These are phyloP conservation scores for Orchesellides sinensis DNA, from an alignment of 2,888 invertebrate species.

Conservation along the genomic window DNA sequence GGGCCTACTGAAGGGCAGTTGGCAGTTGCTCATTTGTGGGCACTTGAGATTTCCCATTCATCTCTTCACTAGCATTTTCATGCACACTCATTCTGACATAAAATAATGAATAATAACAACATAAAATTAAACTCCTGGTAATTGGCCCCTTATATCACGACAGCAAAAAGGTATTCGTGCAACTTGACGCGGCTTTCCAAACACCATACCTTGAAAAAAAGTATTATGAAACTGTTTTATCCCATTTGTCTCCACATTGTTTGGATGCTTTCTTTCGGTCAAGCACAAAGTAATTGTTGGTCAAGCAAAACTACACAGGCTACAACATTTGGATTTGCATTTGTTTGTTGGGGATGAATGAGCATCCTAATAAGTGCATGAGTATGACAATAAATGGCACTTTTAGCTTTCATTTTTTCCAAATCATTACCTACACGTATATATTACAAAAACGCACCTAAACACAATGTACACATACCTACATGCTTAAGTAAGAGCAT, in stretches of 20 bases:
- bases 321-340: slow-evolving; percentile 2
- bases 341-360: slow-evolving; percentile 6
- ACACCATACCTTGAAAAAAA: background rate
- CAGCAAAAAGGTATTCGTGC: background rate
- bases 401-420: slow-evolving; percentile 22
- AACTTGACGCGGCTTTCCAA: background rate
- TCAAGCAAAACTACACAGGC: background rate
- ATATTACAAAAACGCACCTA: background rate
- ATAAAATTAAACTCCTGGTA: background rate
- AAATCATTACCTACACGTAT: background rate
- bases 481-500: background rate
- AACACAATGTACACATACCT: background rate
- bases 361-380: background rate
- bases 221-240: background rate
- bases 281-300: background rate
- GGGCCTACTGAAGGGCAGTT: background rate
- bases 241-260: background rate
- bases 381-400: slow-evolving; percentile 15
- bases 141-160: background rate
- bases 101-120: background rate
- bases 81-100: slow-evolving; percentile 1
- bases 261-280: background rate
- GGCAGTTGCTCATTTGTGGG: background rate
- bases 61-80: slow-evolving; percentile 1
- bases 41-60: background rate